Conservation (phyloP, 2,888 invertebrate genomes). For the Limnephilus lunatus region DNA sequence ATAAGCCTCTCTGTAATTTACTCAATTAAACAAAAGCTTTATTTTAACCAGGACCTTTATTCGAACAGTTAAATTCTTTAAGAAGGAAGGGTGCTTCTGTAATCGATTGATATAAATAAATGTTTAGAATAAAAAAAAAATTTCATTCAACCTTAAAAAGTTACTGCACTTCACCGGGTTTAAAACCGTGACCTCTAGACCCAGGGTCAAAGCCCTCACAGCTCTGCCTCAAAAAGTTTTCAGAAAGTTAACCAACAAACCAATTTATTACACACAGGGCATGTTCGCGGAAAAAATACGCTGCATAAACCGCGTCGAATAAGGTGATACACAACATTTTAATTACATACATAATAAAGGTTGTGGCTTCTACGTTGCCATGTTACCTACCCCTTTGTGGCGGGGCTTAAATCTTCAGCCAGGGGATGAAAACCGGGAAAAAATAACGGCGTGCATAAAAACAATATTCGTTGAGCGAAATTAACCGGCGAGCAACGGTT, state of each 20-base stretch:
- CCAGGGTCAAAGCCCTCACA: not conserved
- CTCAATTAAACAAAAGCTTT: too few species aligned
- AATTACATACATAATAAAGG: not conserved
- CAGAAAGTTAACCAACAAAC: not conserved
- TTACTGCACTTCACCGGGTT: not conserved
- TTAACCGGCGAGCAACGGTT: conserved; percentile 28
- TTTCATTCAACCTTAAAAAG: not conserved
- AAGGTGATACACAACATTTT: not conserved
- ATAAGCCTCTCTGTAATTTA: too few species aligned
- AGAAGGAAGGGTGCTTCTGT: too few species aligned
- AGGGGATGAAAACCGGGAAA: not conserved
- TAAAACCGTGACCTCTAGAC: not conserved
- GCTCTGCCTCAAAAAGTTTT: not conserved
- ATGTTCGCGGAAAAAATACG: not conserved
- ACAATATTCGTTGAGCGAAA: conserved; percentile 19
- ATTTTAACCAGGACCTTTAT: too few species aligned
- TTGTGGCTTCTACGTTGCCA: not conserved
- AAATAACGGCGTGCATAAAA: not conserved
- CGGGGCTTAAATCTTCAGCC: not conserved
- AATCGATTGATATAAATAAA: too few species aligned
- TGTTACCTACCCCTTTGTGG: not conserved
- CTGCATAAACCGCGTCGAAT: not conserved
- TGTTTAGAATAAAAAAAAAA: not conserved
- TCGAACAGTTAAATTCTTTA: too few species aligned
- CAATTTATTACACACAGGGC: not conserved